Base-by-base conservation (phyloP, 2,888 invertebrate species). In the Pyralis farinalis region DNA sequence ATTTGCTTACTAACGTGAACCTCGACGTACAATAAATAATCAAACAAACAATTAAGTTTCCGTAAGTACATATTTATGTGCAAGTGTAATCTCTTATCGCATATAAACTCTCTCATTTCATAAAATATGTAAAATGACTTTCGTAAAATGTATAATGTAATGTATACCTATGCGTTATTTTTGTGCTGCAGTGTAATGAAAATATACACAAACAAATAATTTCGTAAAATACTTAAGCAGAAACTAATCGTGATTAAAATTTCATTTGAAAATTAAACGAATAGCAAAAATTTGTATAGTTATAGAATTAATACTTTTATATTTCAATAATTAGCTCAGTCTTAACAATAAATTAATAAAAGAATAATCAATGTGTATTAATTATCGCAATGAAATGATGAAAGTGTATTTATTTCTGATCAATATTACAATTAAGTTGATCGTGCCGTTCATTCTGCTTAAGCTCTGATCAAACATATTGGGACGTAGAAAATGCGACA, bases 311-410 rank as follows among this genome's bases (percentile, higher is more conserved):
- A 12, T 31, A 12, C 8, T 31, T 31, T 31, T 7, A 35, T 11
- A 35, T 25, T 49, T 53, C 55, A 63, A 68, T 69, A 67, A 68
- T 67, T 68, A 69, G 62, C 71, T 83, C 83, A 83, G 83, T 83
- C 82, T 84, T 81, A 81, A 79, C 53, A 67, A 73, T 70, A 70
- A 71, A 71, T 73, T 68, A 71, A 61, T 61, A 57, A 52, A 56
- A 55, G n/a, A 55, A 60, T 53, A 55, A 59, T 52, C 46, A 55
- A 53, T 58, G 40, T 42, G 51, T 48, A 47, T 51, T 44, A 43
- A 42, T 43, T 36, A 37, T 34, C 27, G 10, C 36, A 44, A 40
- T 16, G n/a, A 29, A 34, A 38, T 25, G 34, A 37, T 20, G 25
- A 34, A 33, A 12, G 16, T 16, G 16, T 3, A 16, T 16, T 16